Base-by-base conservation (phyloP, 2,888 invertebrate genomes). In the Corythucha ciliata region DNA sequence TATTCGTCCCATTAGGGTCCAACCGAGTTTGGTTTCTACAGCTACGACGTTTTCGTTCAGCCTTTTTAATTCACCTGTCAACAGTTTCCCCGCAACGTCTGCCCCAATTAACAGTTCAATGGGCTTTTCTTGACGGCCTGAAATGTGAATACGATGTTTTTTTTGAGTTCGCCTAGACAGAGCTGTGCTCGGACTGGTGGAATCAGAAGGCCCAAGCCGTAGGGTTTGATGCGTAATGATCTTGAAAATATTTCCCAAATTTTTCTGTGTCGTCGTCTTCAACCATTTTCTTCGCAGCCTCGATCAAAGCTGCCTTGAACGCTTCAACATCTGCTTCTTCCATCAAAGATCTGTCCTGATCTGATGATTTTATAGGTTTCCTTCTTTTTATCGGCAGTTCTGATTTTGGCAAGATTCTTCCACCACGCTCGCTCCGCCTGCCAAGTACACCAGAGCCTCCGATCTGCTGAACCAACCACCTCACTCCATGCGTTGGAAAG, bases 401-500 rank as follows among this genome's bases (percentile, higher is more conserved):
- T 54, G 7, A 61, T 56, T 48, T 57, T 54, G n/a, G 7, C 10
- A 25, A 62, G 36, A 49, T 61, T 59, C 46, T 58, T 56, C 39
- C 55, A 47, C 62, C 61, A 61, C 10, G 60, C 57, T 53, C 57
- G 54, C 6, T 60, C 54, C 33, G 59, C 59, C 36, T 44, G 58
- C 34, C 52, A 61, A 52, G 33, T 42, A 46, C 16, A 52, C n/a
- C 26, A 41, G 26, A 42, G 36, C 8, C 49, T 41, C 32, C 36
- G 20, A n/a, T 50, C 53, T n/a, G n/a, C n/a, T n/a, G n/a, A n/a
- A n/a, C n/a, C n/a, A 60, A 61, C 60, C 7, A 57, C 56, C 20
- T 32, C 6, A 6, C 40, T 18, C 59, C 60, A 62, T 12, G 58
- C 57, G 49, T 60, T 60, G 48, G 51, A 61, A 56, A 39, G 61